Conservation (phyloP, 2,797 vertebrate species). For the Sebastes miniatus region DNA sequence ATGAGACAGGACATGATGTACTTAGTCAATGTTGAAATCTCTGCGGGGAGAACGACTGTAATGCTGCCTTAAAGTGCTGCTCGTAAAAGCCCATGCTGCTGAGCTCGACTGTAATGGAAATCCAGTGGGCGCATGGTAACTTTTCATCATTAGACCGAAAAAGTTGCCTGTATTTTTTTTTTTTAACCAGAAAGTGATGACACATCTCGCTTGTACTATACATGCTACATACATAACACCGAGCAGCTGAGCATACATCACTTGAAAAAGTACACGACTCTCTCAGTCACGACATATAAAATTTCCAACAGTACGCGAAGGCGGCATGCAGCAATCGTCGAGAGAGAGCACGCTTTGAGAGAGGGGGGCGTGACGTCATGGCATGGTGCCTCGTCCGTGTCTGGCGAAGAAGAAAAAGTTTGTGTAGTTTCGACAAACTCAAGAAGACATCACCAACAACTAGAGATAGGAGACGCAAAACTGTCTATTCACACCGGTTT, state of each 20-base stretch:
- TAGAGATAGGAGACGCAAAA: not conserved
- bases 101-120: not conserved
- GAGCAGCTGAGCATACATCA: no score
- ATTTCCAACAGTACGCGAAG: constrained; percentile 20
- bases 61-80: not conserved
- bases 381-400: constrained; percentile 72
- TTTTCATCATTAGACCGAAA: not conserved
- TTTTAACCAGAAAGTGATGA: not conserved
- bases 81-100: not conserved
- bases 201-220: not conserved
- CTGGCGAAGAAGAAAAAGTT: constrained; percentile 57
- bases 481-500: not conserved
- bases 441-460: not conserved
- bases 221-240: no score
- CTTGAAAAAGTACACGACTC: not conserved
- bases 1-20: constrained; percentile 16
- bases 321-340: constrained; percentile 1
- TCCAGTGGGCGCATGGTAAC: fast-evolving
- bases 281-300: fast-evolving
- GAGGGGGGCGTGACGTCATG: constrained; percentile 75
- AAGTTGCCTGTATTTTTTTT: not conserved
- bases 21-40: not conserved
- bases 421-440: constrained; percentile 41
- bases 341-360: not conserved
- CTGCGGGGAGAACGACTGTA: not conserved